Conservation (phyloP, 2,113 vertebrate species). For the Chloropsis cyanopogon region DNA sequence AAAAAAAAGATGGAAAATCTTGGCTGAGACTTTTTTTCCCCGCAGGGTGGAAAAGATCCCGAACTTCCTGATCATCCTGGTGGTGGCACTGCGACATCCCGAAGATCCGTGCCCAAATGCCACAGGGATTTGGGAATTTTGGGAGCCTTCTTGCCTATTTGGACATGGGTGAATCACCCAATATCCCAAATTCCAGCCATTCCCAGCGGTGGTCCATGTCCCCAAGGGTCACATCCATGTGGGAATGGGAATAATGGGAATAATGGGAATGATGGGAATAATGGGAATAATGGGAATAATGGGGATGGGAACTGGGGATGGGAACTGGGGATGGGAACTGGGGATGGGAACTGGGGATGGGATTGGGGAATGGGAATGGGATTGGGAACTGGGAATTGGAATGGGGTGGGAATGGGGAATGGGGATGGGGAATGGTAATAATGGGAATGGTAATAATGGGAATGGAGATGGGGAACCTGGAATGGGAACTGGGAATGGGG, state of each 20-base stretch:
- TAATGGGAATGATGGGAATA: too few relatives aligned
- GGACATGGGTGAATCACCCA: rapidly evolving
- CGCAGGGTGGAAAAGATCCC: not conserved
- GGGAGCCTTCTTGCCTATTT: not conserved
- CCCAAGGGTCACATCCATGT: rapidly evolving
- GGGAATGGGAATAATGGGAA: not conserved
- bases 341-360: too few relatives aligned
- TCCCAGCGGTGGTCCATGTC: not conserved
- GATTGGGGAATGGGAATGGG: too few relatives aligned
- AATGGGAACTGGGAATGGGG: too few relatives aligned
- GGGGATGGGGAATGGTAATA: too few relatives aligned
- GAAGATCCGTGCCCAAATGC: rapidly evolving
- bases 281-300: too few relatives aligned
- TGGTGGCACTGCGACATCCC: not conserved
- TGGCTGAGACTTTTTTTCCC: not conserved
- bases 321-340: too few relatives aligned
- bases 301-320: too few relatives aligned
- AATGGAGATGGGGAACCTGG: too few relatives aligned
- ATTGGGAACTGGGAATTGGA: too few relatives aligned
- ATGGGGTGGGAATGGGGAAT: too few relatives aligned
- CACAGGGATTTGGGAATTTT: not conserved
- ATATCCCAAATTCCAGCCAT: not conserved
- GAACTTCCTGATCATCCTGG: not conserved
- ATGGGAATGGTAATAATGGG: too few relatives aligned
- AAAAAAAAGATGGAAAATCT: not conserved